Base-by-base conservation (phyloP, 2,113 vertebrate genomes). In the Syngnathoides biaculeatus region DNA sequence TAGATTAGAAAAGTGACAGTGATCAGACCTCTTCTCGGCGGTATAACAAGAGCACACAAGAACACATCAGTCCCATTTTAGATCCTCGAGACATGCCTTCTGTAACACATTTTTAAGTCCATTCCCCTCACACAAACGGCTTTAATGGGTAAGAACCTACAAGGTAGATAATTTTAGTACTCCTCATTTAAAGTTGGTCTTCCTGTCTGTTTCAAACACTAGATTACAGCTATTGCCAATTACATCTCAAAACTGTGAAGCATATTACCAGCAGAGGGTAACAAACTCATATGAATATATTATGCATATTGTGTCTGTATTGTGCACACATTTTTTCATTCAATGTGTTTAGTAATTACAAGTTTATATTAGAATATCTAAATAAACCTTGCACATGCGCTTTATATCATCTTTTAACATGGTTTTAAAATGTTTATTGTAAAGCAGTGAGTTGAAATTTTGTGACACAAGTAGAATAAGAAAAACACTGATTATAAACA, bases 1-100 rank as follows among this genome's bases (percentile, higher is more conserved):
- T 20, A 68, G 39, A 59, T 69, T 69, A 4, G 64, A 17, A 17
- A 72, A 73, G n/a, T 0, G 9, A 71, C 20, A 64, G n/a, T 27
- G 4, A 9, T 39, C n/a, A 10, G 3, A 35, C 14, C 17, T 5
- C 8, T 24, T 22, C 52, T 55, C 5, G 13, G 24, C 14, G 52
- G 26, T 14, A 55, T 55, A 14, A 26, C 12, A 4, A 22, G 11
- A 56, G 53, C 26, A 27, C 12, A 14, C 22, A n/a, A 50, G 48
- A n/a, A 50, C 7, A 8, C 48, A 9, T 48, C 4, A 2, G 15
- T 48, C 20, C 45, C 19, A 48, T 48, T 48, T 48, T 19, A 48
- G 45, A 6, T 5, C 7, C 45, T 19, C 7, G 8, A 15, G 19
- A 48, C 30, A 35, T 3, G 30, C 30, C 30, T 35, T 6, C 30